Percentiles rank a stretch among this genome's conserved stretches.
Conservation (phyloP, 2,797 vertebrate genomes). For the Gallinago solitaria region DNA sequence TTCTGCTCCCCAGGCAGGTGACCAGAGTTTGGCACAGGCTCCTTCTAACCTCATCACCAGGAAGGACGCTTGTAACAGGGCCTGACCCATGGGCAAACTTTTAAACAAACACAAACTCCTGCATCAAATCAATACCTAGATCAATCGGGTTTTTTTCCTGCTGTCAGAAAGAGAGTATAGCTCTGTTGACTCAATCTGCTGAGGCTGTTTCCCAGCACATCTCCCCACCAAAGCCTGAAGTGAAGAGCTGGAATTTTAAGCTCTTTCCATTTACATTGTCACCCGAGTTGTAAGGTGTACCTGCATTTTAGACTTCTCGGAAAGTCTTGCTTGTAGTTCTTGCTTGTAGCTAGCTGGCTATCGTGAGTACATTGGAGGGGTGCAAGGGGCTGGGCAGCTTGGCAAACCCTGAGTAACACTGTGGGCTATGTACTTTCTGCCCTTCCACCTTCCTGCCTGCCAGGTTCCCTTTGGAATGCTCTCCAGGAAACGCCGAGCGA, state of each 20-base stretch:
- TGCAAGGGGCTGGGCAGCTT: background rate
- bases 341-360: background rate
- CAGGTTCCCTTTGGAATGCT: background rate
- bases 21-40: background rate
- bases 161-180: background rate
- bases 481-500: background rate
- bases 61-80: conserved; percentile 11
- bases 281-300: background rate
- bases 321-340: background rate
- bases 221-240: background rate
- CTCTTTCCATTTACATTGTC: background rate
- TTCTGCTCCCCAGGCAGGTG: background rate
- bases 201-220: background rate
- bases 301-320: background rate
- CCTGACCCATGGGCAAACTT: conserved; percentile 46
- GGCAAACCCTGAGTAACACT: background rate
- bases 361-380: background rate
- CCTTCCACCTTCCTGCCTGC: background rate
- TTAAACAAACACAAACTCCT: conserved; percentile 45
- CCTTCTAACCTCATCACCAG: conserved; percentile 28
- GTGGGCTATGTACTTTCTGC: background rate
- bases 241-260: background rate
- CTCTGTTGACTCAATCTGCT: background rate
- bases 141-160: background rate
- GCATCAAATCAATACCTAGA: conserved; percentile 35